Conservation (phyloP, 2,113 vertebrate species). For the Gallinago jamesoni region DNA sequence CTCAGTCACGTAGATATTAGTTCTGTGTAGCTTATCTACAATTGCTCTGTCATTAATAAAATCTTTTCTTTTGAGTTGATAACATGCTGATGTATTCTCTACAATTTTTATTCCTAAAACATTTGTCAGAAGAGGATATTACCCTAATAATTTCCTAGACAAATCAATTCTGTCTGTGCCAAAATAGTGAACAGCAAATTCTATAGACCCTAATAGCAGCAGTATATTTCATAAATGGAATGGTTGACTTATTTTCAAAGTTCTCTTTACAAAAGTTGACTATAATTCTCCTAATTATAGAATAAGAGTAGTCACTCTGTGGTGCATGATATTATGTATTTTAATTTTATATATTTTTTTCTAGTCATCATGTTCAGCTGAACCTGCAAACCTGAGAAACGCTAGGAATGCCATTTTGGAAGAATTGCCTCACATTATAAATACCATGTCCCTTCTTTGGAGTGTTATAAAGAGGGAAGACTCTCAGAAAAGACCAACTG, state of each 20-base stretch:
- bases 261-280: background rate
- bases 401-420: conserved; percentile 91
- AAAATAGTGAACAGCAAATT: background rate
- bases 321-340: background rate
- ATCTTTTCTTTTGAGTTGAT: background rate
- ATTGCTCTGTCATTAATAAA: background rate
- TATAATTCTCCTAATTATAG: background rate
- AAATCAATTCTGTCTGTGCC: background rate
- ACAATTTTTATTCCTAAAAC: background rate
- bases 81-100: background rate
- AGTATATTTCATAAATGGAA: background rate
- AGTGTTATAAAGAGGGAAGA: conserved; percentile 85
- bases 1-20: background rate
- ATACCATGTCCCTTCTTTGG: conserved; percentile 90
- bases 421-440: conserved; percentile 86
- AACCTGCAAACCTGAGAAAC: conserved; percentile 85
- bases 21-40: background rate
- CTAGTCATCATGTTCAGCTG: conserved; percentile 74
- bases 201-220: background rate
- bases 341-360: background rate
- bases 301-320: background rate
- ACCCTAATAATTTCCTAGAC: background rate
- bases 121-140: background rate
- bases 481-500: conserved; percentile 77
- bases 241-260: background rate